These are phyloP conservation scores for Malurus leucopterus DNA, from an alignment of 2,797 vertebrate genomes.

Conservation along the genomic window DNA sequence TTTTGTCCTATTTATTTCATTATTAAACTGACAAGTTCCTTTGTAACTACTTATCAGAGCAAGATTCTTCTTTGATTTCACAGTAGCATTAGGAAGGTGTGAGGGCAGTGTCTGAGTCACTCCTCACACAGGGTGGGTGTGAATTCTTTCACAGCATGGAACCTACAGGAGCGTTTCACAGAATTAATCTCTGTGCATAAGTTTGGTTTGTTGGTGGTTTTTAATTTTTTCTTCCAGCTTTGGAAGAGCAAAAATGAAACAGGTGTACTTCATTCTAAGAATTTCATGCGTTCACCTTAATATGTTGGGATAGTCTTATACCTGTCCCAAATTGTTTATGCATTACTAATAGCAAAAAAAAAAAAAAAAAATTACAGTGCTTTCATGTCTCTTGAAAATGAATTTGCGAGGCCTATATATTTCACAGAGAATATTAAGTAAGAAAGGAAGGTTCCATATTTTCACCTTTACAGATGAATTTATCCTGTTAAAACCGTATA, in stretches of 20 bases:
- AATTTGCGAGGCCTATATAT: not conserved
- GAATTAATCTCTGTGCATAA: not conserved
- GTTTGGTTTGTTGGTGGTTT: not conserved
- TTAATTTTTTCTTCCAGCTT: not conserved
- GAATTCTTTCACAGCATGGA: not conserved
- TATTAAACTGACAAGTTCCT: constrained; percentile 49
- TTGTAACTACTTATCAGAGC: constrained; percentile 27
- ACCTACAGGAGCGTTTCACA: not conserved
- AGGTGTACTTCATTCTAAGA: not conserved
- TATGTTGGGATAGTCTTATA: not conserved
- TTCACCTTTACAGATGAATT: not conserved
- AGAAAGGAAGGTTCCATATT: not conserved
- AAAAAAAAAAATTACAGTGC: not conserved
- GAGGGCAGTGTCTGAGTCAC: not conserved
- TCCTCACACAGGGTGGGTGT: not conserved
- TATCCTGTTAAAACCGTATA: not conserved
- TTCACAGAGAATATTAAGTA: not conserved
- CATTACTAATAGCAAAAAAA: not conserved
- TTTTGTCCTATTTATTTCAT: constrained; percentile 66
- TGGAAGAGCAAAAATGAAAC: not conserved
- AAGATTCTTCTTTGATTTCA: constrained; percentile 22
- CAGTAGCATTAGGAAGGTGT: not conserved
- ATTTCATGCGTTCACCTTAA: not conserved
- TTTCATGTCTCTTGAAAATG: not conserved
- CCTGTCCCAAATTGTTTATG: not conserved